Evolutionary conservation across 2,797 vertebrate species (phyloP).

Genomic region (Pseudomugil gertrudae): DNA sequence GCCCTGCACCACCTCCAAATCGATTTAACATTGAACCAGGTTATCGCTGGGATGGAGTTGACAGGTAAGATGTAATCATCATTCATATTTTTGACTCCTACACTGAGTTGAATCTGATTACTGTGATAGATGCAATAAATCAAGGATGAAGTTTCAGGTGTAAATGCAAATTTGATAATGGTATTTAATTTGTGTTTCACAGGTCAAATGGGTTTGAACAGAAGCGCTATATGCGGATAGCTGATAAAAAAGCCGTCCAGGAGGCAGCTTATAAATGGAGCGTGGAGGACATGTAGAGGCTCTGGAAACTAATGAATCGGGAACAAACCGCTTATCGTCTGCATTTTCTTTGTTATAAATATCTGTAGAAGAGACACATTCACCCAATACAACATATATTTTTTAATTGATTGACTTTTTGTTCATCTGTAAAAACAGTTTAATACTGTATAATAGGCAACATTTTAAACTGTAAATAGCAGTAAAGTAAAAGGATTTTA

Average conservation of each 20-base stretch:
- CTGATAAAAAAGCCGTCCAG: conserved; percentile 91
- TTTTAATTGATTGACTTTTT: conserved; percentile 16
- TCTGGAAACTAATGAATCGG: neutral
- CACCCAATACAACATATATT: conserved; percentile 3
- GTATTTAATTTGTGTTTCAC: conserved; percentile 22
- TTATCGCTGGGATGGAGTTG: conserved; percentile 96
- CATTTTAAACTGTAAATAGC: conserved; percentile 38
- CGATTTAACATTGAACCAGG: conserved; percentile 94
- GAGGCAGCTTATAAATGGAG: conserved; percentile 98
- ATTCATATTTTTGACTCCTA: neutral
- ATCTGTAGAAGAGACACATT: conserved; percentile 11
- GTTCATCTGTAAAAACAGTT: conserved; percentile 17
- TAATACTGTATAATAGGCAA: conserved; percentile 25
- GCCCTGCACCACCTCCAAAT: conserved; percentile 92
- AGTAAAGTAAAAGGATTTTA: conserved; percentile 19
- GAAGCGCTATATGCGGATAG: conserved; percentile 88
- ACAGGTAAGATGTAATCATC: conserved; percentile 82
- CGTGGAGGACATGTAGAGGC: conserved; percentile 93
- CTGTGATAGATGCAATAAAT: neutral
- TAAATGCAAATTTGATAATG: neutral
- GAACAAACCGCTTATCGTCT: neutral
- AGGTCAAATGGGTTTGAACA: conserved; percentile 98
- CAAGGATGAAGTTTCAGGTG: neutral
- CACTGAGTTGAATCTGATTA: neutral
- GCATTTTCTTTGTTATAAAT: conserved; percentile 2